Base-by-base conservation (phyloP, 2,113 vertebrate genomes). In the Blennius ocellaris region DNA sequence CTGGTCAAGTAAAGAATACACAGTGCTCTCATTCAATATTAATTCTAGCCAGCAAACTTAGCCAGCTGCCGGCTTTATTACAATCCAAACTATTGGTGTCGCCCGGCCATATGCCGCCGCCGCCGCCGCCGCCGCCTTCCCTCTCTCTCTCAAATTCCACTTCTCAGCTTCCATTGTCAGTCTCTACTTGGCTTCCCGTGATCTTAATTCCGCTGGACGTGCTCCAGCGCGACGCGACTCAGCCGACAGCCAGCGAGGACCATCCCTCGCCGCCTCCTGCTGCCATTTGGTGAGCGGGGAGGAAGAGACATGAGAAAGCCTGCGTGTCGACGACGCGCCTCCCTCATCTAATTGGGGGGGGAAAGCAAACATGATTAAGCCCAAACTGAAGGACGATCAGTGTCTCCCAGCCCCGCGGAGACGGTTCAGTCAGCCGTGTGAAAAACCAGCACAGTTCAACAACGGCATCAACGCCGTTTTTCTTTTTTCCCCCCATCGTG, bases 281-380 rank as follows among this genome's bases (percentile, higher is more conserved):
- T 86, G 51, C 83, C 90, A 90, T 91, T 91, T 90, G 90, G 85
- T 85, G 86, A 87, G 90, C 84, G 74, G 85, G 85, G 87, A 80
- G 89, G 87, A 85, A 80, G 89, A 77, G 81, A 69, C 73, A 58
- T 52, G 80, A 79, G 83, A 82, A 82, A 74, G 82, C 86, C 59
- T 14, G 81, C 48, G 82, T 82, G 88, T 91, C 87, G 86, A 87
- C 81, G 82, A 84, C 52, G 66, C 71, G 61, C 75, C 76, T 88
- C 76, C 73, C 84, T 87, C 76, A 87, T 92, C 87, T 91, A 91
- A 93, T 90, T 93, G 87, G 86, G 78, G 87, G 86, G 78, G 85
- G 63, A 83, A 90, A 87, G 86, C 81, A 91, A 92, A 92, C 86
- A 87, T 73, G 86, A 89, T 92, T 92, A 89, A 74, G 73, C 58